A percentile compares a stretch with the other conserved stretches of the same genome.
Conservation (phyloP, 2,113 vertebrate genomes). For the Actinemys pallida region DNA sequence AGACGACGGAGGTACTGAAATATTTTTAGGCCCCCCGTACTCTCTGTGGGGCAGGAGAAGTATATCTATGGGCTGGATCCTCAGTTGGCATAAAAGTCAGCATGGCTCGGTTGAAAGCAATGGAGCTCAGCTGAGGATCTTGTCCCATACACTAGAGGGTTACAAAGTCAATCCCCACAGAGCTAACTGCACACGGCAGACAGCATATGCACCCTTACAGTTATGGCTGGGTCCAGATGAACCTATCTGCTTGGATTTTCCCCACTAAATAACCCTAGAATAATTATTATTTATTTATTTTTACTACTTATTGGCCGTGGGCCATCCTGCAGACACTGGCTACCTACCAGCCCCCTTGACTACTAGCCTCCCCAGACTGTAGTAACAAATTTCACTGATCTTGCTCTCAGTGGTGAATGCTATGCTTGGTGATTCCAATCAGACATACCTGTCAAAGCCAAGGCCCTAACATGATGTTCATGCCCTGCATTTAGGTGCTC, state of each 20-base stretch:
- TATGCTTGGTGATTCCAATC: background rate
- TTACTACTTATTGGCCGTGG: background rate
- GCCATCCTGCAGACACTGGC: background rate
- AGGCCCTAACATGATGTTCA: background rate
- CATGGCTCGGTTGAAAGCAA: background rate
- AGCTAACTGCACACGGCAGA: background rate
- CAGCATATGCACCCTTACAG: background rate
- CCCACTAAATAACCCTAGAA: background rate
- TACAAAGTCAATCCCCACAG: background rate
- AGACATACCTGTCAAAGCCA: background rate
- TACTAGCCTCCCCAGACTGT: fast-evolving
- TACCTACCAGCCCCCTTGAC: background rate
- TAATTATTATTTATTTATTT: background rate
- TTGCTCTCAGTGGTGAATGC: fast-evolving
- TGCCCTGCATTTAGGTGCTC: background rate
- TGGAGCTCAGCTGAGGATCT: background rate
- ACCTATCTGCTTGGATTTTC: background rate
- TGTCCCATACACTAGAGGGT: background rate
- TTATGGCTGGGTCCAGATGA: background rate
- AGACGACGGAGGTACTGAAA: background rate
- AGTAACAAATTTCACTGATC: background rate
- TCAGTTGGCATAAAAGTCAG: background rate
- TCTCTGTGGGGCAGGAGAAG: background rate
- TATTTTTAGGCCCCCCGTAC: background rate
- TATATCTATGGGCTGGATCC: background rate